A percentile compares a stretch with the other conserved stretches of the same genome.
Conservation (phyloP, 2,113 vertebrate genomes). For the Rafetus swinhoei region DNA sequence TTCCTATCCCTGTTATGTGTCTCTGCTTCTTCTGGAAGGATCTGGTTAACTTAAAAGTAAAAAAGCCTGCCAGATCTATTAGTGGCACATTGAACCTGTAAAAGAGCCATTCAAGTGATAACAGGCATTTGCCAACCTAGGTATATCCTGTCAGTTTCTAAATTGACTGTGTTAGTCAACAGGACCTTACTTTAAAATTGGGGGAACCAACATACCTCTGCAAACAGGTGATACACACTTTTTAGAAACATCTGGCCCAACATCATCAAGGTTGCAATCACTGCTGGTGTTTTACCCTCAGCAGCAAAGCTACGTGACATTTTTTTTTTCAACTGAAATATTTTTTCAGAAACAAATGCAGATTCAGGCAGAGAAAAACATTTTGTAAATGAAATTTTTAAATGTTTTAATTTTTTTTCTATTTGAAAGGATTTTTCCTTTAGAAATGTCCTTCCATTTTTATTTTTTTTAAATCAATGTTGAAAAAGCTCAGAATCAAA, state of each 20-base stretch:
- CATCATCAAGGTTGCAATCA: background rate
- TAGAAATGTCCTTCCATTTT: background rate
- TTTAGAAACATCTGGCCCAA: background rate
- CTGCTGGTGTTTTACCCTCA: background rate
- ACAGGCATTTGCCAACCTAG: too few relatives aligned
- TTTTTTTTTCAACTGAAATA: background rate
- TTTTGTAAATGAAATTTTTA: background rate
- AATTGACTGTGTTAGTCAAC: too few relatives aligned
- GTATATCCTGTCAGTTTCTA: too few relatives aligned
- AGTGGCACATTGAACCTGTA: too few relatives aligned
- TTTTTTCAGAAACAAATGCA: background rate
- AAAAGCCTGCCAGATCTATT: too few relatives aligned
- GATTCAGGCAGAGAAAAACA: background rate
- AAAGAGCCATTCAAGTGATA: too few relatives aligned
- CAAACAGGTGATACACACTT: background rate
- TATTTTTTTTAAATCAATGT: background rate
- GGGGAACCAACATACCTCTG: background rate
- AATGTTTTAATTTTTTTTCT: background rate
- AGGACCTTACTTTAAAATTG: too few relatives aligned
- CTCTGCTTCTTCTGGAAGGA: too few relatives aligned
- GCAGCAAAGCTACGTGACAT: background rate
- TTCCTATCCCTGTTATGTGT: too few relatives aligned
- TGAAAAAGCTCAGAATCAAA: background rate
- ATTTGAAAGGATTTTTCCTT: background rate
- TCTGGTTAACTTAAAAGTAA: too few relatives aligned